Base-by-base conservation (phyloP, 2,113 vertebrate species). In the Anguilla japonica region DNA sequence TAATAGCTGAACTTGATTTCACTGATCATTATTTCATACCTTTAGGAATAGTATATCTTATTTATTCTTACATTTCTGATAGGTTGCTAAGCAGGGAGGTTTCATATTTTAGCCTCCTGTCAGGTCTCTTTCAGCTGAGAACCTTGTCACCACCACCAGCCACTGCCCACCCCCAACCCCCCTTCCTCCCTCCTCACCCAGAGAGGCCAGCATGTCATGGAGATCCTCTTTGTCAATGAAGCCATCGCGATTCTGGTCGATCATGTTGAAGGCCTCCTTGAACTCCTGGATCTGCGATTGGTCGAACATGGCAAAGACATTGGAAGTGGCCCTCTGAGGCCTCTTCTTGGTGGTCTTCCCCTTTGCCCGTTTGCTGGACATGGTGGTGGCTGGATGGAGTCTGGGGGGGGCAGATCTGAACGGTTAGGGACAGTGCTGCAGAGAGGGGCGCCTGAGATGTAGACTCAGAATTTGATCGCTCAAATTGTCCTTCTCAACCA, bases 281-380 rank as follows among this genome's bases (percentile, higher is more conserved):
- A 99, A 99, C 93, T 99, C 98, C 93, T 99, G 98, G 94, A 99
- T 99, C 96, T 99, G 98, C 0, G 98, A 99, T 94, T 99, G 98
- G 93, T 99, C 98, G 0, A 99, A 99, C 98, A 99, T 99, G 9
- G 98, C 98, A 0, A 99, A 99, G 83, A 99, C 98, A 0, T 99
- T 99, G 92, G 98, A 99, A 0, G 98, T 99, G 89, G 98, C 98
- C 20, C 98, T 95, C 95, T 99, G 98, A 0, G 98, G 98, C 79
- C 98, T 96, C 95, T 99, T 99, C 96, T 99, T 99, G 90, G 98
- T 98, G 93, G 98, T 99, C 95, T 99, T 99, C 80, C 97, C 97
- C 94, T 99, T 99, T 91, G 98, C 97, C 39, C 98, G 95, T 87
- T 99, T 99, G 96, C 98, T 99, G 41, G 98, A 99, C 98, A 99